These are phyloP conservation scores for Euura lappo DNA, from an alignment of 1,140 invertebrate genomes.

Conservation along the genomic window DNA sequence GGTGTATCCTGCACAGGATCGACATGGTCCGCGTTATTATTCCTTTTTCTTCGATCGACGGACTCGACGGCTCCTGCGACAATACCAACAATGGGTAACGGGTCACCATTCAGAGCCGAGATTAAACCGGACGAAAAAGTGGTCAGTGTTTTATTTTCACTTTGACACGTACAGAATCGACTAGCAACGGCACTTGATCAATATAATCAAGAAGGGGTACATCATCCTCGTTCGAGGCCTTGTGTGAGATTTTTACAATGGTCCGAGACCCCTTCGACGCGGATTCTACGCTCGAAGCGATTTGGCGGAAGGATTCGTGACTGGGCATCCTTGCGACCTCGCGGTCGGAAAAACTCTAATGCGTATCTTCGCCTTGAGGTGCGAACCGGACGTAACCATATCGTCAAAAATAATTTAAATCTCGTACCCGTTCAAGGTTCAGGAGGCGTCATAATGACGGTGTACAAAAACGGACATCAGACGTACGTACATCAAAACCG, in stretches of 20 bases:
- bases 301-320: slow-evolving; percentile 1
- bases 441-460: not conserved
- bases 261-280: not conserved
- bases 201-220: not conserved
- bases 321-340: not conserved
- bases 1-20: not conserved
- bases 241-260: not conserved
- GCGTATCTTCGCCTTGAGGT: slow-evolving; percentile 2
- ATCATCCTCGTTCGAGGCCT: not conserved
- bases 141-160: not conserved
- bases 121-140: not conserved
- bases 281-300: not conserved
- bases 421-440: not conserved
- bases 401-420: not conserved
- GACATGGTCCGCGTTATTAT: not conserved
- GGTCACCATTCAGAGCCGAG: not conserved
- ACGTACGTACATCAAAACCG: not conserved
- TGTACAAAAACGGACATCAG: not conserved
- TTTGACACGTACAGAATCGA: not conserved
- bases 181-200: not conserved
- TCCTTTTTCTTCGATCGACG: not conserved
- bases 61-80: not conserved
- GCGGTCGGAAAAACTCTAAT: not conserved
- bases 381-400: not conserved
- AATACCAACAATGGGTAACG: not conserved